phyloP scores from a whole-genome alignment of 2,888 invertebrate genomes.

The Dorcus parallelipipedus region DNA sequence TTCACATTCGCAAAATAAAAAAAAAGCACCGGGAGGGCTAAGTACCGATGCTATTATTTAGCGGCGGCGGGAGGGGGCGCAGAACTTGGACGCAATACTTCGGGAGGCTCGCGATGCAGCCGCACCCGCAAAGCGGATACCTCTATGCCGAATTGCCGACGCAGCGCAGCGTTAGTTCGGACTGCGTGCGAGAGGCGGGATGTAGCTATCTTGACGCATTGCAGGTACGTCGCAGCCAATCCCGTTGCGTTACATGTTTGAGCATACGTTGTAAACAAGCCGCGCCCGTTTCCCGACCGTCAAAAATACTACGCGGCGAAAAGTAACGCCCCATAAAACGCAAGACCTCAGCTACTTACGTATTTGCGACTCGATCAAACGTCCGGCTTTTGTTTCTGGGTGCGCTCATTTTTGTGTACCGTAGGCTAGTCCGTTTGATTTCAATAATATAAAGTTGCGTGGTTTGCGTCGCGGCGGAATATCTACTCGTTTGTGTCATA shows the following conservation, averaged over 20 bases:
- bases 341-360: too few species aligned
- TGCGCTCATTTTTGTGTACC: too few species aligned
- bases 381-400: too few species aligned
- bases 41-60: too few species aligned
- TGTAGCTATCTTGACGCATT: constrained; percentile 72
- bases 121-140: constrained; percentile 43
- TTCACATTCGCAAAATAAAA: too few species aligned
- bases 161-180: constrained; percentile 33
- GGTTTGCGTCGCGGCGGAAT: constrained; percentile 43
- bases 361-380: too few species aligned
- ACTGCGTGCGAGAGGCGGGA: constrained; percentile 38
- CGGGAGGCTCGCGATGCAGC: constrained; percentile 21
- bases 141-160: constrained; percentile 31
- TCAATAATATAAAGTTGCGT: background rate
- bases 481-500: constrained; percentile 50
- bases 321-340: constrained; percentile 45
- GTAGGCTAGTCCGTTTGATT: background rate
- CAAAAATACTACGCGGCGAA: constrained; percentile 56
- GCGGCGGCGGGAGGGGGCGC: too few species aligned
- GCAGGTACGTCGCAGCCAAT: constrained; percentile 82
- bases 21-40: too few species aligned
- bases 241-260: constrained; percentile 57
- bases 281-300: constrained; percentile 57
- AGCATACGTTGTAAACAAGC: constrained; percentile 68
- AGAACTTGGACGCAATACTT: too few species aligned